Base-by-base conservation (phyloP, 1,140 invertebrate species). In the Brachionus plicatilis region DNA sequence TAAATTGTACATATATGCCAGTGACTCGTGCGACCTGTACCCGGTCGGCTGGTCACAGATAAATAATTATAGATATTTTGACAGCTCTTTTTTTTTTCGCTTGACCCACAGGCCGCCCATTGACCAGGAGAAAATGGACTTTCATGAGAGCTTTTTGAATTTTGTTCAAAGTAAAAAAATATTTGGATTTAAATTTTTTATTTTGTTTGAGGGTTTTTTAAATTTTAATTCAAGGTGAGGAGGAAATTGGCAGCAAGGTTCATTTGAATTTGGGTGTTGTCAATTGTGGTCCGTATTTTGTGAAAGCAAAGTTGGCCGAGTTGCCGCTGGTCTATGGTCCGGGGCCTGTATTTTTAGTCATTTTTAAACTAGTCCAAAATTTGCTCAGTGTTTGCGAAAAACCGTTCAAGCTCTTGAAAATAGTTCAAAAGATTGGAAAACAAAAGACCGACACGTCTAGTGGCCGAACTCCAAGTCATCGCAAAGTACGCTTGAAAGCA, bases 1-100 rank as follows among this genome's bases (percentile, higher is more conserved):
- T 50, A 76, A 76, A 53, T 76, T 76, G 45, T 76, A 50, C 27
- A 76, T 76, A 50, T 76, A 20, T 76, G 50, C 43, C 4, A 76
- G 14, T 12, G 72, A 76, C 50, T 76, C 72, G 20, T 20, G 7
- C 50, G 20, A 76, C 43, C 43, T 76, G n/a, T 76, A 50, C 27
- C 72, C 72, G 8, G 12, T 76, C 20, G 41, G 72, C 24, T 76
- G 72, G 72, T 76, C 17, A 3, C 43, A 76, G 43, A 27, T 76
- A 17, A 76, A 76, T 29, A 29, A 76, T 20, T 76, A 50, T 53
- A 37, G 47, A 29, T 29, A 50, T 14, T 76, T 76, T 76, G 72
- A 50, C 47, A 27, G 50, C 27, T 50, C 72, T 50, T 50, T 72
- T 72, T 72, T 72, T 37, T 41, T 11, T 68, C 3, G 33, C 14